Percentiles rank a stretch among this genome's conserved stretches.
Evolutionary conservation across 2,113 vertebrate species (phyloP).

Genomic region (Formicarius rufipectus): DNA sequence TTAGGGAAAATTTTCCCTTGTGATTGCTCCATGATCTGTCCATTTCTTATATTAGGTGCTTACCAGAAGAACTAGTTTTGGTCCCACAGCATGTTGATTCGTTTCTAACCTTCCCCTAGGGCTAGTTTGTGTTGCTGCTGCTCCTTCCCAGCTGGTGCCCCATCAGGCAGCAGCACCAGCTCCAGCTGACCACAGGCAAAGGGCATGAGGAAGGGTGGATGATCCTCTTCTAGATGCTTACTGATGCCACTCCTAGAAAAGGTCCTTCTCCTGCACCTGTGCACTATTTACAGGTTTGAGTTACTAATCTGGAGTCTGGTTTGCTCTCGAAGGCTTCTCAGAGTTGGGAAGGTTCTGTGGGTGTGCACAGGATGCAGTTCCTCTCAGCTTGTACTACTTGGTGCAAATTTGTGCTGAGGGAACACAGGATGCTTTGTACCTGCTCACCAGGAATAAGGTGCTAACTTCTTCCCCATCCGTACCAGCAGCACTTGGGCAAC

Average conservation of each 20-base stretch:
- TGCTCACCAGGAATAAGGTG: not conserved
- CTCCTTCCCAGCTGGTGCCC: not conserved
- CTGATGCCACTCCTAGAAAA: not conserved
- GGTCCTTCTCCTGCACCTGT: not conserved
- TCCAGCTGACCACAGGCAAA: not conserved
- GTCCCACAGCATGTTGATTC: accelerated
- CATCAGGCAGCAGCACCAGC: not conserved
- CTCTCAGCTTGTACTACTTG: not conserved
- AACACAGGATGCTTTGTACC: not conserved
- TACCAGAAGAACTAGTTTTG: not conserved
- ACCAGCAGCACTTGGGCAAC: not conserved
- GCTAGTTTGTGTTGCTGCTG: not conserved
- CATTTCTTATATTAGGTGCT: not conserved
- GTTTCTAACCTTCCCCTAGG: not conserved
- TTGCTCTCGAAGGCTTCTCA: not conserved
- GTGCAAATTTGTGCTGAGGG: not conserved
- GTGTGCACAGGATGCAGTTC: not conserved
- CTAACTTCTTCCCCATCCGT: not conserved
- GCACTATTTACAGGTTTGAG: not conserved
- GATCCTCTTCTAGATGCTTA: not conserved
- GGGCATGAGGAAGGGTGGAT: not conserved
- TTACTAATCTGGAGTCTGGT: not conserved
- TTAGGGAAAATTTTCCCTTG: not conserved
- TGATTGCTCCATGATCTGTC: not conserved
- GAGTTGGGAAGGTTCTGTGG: accelerated